Conservation (phyloP, 2,888 invertebrate genomes). For the Rutpela maculata region DNA sequence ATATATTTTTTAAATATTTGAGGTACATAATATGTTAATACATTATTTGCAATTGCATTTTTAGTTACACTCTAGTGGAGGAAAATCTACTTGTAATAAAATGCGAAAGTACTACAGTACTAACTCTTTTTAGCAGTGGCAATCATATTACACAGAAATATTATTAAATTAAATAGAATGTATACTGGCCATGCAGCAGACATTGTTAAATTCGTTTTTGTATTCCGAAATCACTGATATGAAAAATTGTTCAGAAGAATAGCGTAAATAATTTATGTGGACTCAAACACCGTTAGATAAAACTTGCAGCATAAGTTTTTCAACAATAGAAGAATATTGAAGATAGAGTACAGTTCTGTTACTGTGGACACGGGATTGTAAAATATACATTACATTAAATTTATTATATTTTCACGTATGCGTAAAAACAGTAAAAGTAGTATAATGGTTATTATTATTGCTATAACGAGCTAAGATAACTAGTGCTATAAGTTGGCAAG, state of each 20-base stretch:
- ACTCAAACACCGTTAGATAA: constrained; percentile 23
- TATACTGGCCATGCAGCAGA: too few species aligned
- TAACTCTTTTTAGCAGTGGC: too few species aligned
- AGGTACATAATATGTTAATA: too few species aligned
- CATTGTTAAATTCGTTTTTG: neutral
- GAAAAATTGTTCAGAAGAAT: constrained; percentile 18
- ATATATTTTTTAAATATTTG: too few species aligned
- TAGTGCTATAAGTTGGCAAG: neutral
- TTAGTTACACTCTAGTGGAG: too few species aligned
- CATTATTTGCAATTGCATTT: too few species aligned
- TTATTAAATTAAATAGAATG: too few species aligned
- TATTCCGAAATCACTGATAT: constrained; percentile 25
- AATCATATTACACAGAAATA: too few species aligned
- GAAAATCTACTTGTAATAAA: too few species aligned
- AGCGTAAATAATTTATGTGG: constrained; percentile 19
- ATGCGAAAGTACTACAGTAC: too few species aligned
- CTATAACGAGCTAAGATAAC: neutral
- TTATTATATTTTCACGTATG: neutral
- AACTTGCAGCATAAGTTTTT: constrained; percentile 16
- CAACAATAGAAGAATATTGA: constrained; percentile 12
- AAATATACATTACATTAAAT: constrained; percentile 12
- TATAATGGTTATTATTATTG: constrained; percentile 15
- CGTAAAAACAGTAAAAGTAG: neutral
- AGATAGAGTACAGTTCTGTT: neutral
- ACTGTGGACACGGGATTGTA: neutral